Base-by-base conservation (phyloP, 1,140 invertebrate genomes). In the Macrosteles quadrilineatus region DNA sequence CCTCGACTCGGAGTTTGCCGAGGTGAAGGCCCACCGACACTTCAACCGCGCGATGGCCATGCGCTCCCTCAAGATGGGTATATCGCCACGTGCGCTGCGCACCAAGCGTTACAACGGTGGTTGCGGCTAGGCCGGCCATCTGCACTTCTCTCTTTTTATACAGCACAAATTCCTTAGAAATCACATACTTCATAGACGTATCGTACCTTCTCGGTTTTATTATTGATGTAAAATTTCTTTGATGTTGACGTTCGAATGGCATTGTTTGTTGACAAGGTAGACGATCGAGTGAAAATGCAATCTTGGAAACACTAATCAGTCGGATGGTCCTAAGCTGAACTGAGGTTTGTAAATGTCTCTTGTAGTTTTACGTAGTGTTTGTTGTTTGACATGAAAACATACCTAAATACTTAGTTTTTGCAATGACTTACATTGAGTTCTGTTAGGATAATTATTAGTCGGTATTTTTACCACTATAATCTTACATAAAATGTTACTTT, bases 41-140 rank as follows among this genome's bases (percentile, higher is more conserved):
- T 94, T 93, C 77, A 94, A 93, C 81, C 84, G 91, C 64, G 90
- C 91, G 1, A 91, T 94, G 89, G 91, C 91, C 2, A 94, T 94
- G 91, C 84, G 91, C 23, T 91, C 90, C 62, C 83, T 94, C 17
- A 75, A 75, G 71, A 72, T 75, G 71, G 74, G 74, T 21, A 73
- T 73, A n/a, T 73, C 72, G 30, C 72, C 72, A 1, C 66, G 72
- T n/a, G 72, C 72, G 45, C 59, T 73, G n/a, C 67, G 72, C 19
- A 66, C 72, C 27, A 73, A 73, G 57, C 59, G 72, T 14, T 73
- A 73, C 67, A 73, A 67, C 45, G 72, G 67, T 19, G 68, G 25
- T 25, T 73, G 66, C 31, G 72, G 69, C 53, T 73, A 70, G 65
- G 4, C 43, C 23, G 19, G 1, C 63, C 55, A 14, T 59, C 9